phyloP scores from a whole-genome alignment of 2,113 vertebrate genomes.

The Theristicus caerulescens region DNA sequence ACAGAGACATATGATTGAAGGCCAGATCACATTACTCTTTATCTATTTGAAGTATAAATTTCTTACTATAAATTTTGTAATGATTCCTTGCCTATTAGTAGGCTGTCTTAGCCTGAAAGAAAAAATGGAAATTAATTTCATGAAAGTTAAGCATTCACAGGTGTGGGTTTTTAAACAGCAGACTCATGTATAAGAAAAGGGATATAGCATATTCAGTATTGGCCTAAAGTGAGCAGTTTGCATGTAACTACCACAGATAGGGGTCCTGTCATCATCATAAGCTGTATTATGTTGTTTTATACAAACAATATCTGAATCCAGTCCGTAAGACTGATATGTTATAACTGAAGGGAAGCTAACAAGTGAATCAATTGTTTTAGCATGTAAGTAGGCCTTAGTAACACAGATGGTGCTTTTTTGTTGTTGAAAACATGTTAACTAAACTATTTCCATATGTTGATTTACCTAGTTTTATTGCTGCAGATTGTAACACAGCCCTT shows the following conservation, averaged over 20 bases:
- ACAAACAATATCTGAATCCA: not conserved
- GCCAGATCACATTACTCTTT: not conserved
- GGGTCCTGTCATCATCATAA: not conserved
- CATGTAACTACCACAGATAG: not conserved
- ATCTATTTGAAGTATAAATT: not conserved
- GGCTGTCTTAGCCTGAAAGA: not conserved
- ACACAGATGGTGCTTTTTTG: not conserved
- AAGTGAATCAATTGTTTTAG: not conserved
- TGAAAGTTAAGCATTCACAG: not conserved
- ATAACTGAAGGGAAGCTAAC: not conserved
- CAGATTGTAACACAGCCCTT: not conserved
- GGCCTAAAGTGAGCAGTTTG: not conserved
- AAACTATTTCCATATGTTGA: slow-evolving; percentile 26
- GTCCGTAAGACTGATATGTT: not conserved
- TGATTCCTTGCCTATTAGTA: not conserved
- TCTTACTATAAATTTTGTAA: not conserved
- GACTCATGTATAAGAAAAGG: not conserved
- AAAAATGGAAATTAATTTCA: not conserved
- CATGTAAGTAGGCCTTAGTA: not conserved
- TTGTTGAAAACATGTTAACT: not conserved
- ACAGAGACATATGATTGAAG: not conserved
- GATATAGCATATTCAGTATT: not conserved
- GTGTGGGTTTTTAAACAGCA: not conserved
- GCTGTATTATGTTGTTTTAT: not conserved
- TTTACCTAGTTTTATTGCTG: not conserved